phyloP scores from a whole-genome alignment of 2,888 invertebrate species.

The Andrena fulva region DNA sequence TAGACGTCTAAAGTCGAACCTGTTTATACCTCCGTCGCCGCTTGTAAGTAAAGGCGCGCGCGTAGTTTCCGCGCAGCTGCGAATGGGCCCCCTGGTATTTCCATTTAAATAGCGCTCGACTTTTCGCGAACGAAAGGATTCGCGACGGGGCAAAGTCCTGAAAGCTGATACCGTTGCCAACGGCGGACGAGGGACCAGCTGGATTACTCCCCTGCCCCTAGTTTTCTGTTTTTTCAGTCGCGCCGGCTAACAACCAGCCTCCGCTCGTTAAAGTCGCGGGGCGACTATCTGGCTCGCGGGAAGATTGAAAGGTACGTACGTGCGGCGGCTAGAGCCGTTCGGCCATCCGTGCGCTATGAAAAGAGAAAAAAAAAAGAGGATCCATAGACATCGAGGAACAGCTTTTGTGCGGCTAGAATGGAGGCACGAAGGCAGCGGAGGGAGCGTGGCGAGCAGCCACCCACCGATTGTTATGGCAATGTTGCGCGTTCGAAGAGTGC shows the following conservation, averaged over 20 bases:
- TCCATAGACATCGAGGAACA: too few species aligned
- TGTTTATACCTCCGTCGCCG: neutral
- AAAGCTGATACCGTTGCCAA: neutral
- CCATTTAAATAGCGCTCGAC: slow-evolving; percentile 14
- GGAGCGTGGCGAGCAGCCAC: neutral
- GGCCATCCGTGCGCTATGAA: neutral
- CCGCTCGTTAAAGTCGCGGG: neutral
- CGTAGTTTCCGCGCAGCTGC: neutral
- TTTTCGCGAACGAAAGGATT: slow-evolving; percentile 8
- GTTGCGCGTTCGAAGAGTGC: too few species aligned
- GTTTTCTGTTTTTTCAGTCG: neutral
- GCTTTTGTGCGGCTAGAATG: neutral
- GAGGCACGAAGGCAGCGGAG: neutral
- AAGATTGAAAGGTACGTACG: neutral
- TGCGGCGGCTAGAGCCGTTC: neutral
- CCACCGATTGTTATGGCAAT: too few species aligned
- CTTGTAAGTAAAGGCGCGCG: neutral
- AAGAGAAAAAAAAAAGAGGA: neutral
- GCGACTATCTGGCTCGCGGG: neutral
- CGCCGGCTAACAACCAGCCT: neutral
- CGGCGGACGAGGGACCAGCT: neutral
- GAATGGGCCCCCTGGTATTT: neutral
- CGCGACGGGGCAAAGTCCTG: neutral
- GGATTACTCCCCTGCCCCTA: neutral
- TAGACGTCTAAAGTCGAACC: slow-evolving; percentile 36